A percentile compares a stretch with the other conserved stretches of the same genome.
Evolutionary conservation across 2,113 vertebrate genomes (phyloP).

Genomic region (Tenebrosternarchus preto): DNA sequence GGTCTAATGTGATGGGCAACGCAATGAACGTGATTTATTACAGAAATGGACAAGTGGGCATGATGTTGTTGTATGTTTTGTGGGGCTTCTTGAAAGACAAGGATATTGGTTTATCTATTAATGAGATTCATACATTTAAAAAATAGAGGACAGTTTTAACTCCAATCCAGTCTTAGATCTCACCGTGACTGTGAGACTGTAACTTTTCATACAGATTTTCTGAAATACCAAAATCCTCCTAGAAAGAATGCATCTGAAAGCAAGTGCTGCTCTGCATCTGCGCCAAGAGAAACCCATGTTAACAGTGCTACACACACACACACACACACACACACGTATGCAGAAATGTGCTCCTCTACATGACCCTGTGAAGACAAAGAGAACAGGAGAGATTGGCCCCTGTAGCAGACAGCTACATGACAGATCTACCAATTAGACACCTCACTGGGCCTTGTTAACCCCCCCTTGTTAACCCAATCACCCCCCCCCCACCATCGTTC

Average conservation of each 20-base stretch:
- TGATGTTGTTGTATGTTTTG: too few relatives aligned
- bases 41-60: not conserved
- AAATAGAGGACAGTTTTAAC: too few relatives aligned
- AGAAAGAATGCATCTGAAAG: not conserved
- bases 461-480: slow-evolving; percentile 33
- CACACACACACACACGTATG: not conserved
- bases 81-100: too few relatives aligned
- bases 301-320: slow-evolving; percentile 9
- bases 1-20: not conserved
- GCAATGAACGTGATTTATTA: not conserved
- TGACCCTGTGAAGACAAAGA: slow-evolving; percentile 35
- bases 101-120: too few relatives aligned
- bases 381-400: slow-evolving; percentile 35
- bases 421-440: slow-evolving; percentile 51
- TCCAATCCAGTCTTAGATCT: too few relatives aligned
- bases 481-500: too few relatives aligned
- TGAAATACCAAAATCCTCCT: not conserved
- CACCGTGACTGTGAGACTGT: too few relatives aligned
- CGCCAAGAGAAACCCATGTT: slow-evolving; percentile 1
- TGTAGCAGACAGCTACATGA: slow-evolving; percentile 37
- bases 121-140: too few relatives aligned
- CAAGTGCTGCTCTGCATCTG: not conserved
- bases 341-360: not conserved
- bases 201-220: not conserved
- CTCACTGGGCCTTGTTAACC: slow-evolving; percentile 47